Base-by-base conservation (phyloP, 1,140 invertebrate species). In the Bombus vancouverensis region DNA sequence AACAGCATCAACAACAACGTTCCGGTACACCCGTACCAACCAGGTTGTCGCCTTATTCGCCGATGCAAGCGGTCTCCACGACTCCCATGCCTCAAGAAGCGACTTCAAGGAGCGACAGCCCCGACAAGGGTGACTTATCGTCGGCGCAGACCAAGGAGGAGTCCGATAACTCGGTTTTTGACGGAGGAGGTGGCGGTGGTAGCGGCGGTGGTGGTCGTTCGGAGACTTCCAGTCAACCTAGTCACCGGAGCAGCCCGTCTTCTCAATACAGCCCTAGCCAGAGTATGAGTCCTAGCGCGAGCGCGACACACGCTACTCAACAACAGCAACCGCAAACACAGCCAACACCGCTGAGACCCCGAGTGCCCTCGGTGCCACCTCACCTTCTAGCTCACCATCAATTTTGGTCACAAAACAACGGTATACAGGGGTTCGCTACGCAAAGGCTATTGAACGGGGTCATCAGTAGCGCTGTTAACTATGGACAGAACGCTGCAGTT, bases 361-460 rank as follows among this genome's bases (percentile, higher is more conserved):
- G 94, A 85, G 95, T 91, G 72, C 95, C 93, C 80, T 95, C 95
- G 93, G 95, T 94, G 88, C 93, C 95, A 70, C 92, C 95, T 68
- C 95, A 95, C 89, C 90, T 95, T 81, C 80, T 96, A 91, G 92
- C 95, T 91, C 89, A 96, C 73, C 95, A 96, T 87, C 94, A 95
- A 62, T 95, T 95, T 80, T 95, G 94, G 94, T 92, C 94, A 70
- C 95, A 94, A 65, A 94, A 93, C 79, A 95, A 80, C 70, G 83
- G 95, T 91, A 95, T 96, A 83, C 96, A 96, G 89, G 95, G 96
- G 90, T 96, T 96, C 66, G 95, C 96, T 78, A 94, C 95, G 78
- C 94, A 94, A 89, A 94, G 93, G 93, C 92, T 94, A 89, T 92
- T 93, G 85, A 96, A 93, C 89, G 95, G 94, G 82, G 95, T 93